phyloP scores from a whole-genome alignment of 2,113 vertebrate genomes.

The Xenus cinereus region DNA sequence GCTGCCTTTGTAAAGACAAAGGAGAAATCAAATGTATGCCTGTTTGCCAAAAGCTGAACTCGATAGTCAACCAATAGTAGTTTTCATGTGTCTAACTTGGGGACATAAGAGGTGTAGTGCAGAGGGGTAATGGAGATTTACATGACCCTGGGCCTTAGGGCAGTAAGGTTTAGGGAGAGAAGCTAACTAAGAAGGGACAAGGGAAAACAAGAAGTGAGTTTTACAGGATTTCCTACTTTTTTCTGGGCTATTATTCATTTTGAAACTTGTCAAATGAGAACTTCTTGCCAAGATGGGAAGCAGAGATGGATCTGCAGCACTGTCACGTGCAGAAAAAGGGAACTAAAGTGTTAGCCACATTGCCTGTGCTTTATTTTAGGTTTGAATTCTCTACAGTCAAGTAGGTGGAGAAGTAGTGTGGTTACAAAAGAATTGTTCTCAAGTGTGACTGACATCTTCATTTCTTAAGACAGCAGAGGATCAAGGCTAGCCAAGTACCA shows the following conservation, averaged over 20 bases:
- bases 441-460: background rate
- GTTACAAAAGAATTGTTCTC: background rate
- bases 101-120: background rate
- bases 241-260: background rate
- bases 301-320: background rate
- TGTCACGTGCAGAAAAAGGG: background rate
- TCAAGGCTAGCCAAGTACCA: background rate
- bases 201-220: background rate
- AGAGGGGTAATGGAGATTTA: background rate
- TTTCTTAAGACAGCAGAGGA: background rate
- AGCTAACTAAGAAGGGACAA: background rate
- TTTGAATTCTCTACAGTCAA: background rate
- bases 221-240: background rate
- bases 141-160: background rate
- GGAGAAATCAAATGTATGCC: background rate
- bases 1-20: conserved; percentile 39
- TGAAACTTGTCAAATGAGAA: background rate
- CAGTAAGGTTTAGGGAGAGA: background rate
- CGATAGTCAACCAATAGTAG: background rate
- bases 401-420: background rate
- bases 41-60: background rate
- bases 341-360: background rate
- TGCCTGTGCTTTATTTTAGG: background rate
- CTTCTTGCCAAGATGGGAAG: background rate
- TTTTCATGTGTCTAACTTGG: background rate